Base-by-base conservation (phyloP, 2,888 invertebrate genomes). In the Stegophylla sp. region DNA sequence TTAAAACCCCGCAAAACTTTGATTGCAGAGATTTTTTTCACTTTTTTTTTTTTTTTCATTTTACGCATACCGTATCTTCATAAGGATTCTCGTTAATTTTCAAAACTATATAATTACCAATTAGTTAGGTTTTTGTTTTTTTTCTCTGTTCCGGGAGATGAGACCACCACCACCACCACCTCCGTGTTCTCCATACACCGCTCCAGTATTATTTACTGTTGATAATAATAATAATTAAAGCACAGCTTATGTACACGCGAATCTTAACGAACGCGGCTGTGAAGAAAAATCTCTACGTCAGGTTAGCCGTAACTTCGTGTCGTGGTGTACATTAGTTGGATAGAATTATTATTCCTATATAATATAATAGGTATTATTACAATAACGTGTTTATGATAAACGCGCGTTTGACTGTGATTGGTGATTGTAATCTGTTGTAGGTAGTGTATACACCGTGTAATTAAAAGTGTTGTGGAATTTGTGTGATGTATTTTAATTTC, bases 371-470 rank as follows among this genome's bases (percentile, higher is more conserved):
- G 10, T 67, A 2, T 10, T 20, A 12, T 10, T 45, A 26, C 15
- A 23, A 53, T 34, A 26, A 61, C 28, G 41, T 66, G 41, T 64
- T 23, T 23, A 53, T 26, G n/a, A 15, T 34, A 23, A 15, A n/a
- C 1, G 17, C 9, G 9, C 28, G 15, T 26, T 43, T 34, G 13
- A 20, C 74, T 75, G 64, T 75, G 75, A 75, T 75, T 75, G 75
- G 75, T 75, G 75, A 75, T 75, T 66, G 75, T 64, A 53, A 66
- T 75, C 51, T 75, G n/a, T n/a, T n/a, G n/a, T n/a, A n/a, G 64
- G 64, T 64, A 51, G 51, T 75, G 45, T 23, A 59, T n/a, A 23
- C 26, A 73, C 26, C 17, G 34, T 34, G 13, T 28, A 61, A 34
- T 51, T 41, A 53, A 64, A 75, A 63, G 17, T 41, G 41, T 2